A percentile compares a stretch with the other conserved stretches of the same genome.
These are phyloP conservation scores for Euproctis similis DNA, from an alignment of 2,888 invertebrate species.

Conservation along the genomic window DNA sequence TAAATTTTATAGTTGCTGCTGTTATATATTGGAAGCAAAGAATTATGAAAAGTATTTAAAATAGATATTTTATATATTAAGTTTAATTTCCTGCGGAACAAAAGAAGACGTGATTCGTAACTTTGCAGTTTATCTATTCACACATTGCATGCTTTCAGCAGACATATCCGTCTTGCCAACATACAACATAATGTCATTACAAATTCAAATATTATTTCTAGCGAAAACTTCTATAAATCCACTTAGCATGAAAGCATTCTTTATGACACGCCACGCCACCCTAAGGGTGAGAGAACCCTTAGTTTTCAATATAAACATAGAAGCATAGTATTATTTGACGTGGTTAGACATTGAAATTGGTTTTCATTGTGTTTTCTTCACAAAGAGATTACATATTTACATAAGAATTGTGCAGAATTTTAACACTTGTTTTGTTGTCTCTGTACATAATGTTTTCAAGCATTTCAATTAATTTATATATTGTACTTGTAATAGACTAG, in stretches of 20 bases:
- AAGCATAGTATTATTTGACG: constrained; percentile 25
- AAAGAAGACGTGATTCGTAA: too few species aligned
- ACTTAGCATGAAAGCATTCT: constrained; percentile 63
- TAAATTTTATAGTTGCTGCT: too few species aligned
- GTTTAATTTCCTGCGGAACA: too few species aligned
- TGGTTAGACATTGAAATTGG: constrained; percentile 18
- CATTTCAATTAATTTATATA: too few species aligned
- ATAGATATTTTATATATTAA: too few species aligned
- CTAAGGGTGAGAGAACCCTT: constrained; percentile 26
- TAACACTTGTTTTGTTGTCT: too few species aligned
- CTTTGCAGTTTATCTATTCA: too few species aligned
- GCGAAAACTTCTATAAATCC: constrained; percentile 59
- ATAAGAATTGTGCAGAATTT: too few species aligned
- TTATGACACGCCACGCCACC: constrained; percentile 44
- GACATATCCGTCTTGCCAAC: constrained; percentile 52
- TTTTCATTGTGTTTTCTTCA: constrained; percentile 18
- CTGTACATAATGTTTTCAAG: too few species aligned
- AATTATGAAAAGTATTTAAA: too few species aligned
- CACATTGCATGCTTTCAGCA: constrained; percentile 29
- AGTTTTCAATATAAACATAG: constrained; percentile 35
- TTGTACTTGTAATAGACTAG: too few species aligned
- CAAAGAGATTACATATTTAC: constrained; percentile 3
- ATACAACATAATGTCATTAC: constrained; percentile 48
- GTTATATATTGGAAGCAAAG: too few species aligned
- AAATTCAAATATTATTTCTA: constrained; percentile 66